Conservation (phyloP, 2,113 vertebrate species). For the Nymphicus hollandicus region DNA sequence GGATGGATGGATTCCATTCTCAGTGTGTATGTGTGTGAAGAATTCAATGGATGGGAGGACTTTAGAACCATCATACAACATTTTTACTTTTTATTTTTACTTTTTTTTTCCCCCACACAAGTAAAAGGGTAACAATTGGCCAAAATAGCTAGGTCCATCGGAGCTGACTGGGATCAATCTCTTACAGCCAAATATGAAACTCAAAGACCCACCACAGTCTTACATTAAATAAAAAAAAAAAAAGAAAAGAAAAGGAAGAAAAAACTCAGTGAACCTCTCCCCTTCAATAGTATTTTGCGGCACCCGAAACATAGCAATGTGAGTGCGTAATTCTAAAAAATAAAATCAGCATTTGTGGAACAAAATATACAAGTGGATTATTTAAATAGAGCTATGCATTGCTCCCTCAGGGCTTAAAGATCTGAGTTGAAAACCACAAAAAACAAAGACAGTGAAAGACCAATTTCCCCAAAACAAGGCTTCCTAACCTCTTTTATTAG, state of each 20-base stretch:
- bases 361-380: background rate
- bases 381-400: background rate
- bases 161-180: constrained; percentile 6
- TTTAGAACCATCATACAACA: background rate
- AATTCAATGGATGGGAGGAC: background rate
- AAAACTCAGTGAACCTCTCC: background rate
- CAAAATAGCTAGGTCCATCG: background rate
- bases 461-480: background rate
- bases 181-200: background rate
- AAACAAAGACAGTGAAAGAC: background rate
- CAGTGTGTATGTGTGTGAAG: background rate
- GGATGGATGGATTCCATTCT: constrained; percentile 8
- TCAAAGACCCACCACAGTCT: constrained; percentile 57
- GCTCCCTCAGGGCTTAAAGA: background rate
- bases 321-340: background rate
- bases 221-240: background rate
- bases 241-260: background rate
- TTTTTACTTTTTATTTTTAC: background rate
- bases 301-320: background rate
- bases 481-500: background rate
- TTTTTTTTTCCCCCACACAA: background rate
- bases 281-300: background rate
- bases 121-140: background rate
- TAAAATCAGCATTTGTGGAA: background rate
- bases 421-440: background rate